Evolutionary conservation across 2,797 vertebrate species (phyloP).

Genomic region (Glossophaga mutica): DNA sequence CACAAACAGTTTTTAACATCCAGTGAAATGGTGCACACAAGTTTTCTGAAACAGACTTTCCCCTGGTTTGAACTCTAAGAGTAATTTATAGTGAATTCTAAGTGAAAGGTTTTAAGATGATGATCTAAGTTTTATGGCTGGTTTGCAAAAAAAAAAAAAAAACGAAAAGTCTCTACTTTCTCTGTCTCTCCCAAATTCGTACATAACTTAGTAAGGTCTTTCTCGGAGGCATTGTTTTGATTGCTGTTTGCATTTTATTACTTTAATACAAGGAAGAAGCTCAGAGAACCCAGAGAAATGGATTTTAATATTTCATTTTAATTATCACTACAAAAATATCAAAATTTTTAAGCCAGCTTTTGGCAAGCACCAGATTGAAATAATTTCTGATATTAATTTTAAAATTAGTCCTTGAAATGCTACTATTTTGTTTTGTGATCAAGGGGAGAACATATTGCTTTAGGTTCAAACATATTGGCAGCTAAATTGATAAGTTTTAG

Average conservation of each 20-base stretch:
- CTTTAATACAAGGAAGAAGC: background rate
- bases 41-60: background rate
- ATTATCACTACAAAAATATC: conserved; percentile 39
- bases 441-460: background rate
- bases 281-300: background rate
- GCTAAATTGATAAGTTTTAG: background rate
- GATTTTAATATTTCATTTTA: conserved; percentile 33
- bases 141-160: background rate
- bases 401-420: background rate
- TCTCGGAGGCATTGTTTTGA: background rate
- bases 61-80: background rate
- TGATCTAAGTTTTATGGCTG: background rate
- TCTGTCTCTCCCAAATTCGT: background rate
- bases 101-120: background rate
- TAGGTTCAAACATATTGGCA: background rate
- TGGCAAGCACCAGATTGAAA: conserved; percentile 9
- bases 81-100: background rate
- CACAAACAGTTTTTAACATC: background rate
- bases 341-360: conserved; percentile 24
- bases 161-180: background rate
- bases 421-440: conserved; percentile 22
- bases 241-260: background rate
- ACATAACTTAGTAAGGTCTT: background rate
- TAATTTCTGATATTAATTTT: conserved; percentile 33
- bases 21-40: background rate